phyloP scores from a whole-genome alignment of 2,797 vertebrate genomes.

The Oceanodroma leucorhoa region DNA sequence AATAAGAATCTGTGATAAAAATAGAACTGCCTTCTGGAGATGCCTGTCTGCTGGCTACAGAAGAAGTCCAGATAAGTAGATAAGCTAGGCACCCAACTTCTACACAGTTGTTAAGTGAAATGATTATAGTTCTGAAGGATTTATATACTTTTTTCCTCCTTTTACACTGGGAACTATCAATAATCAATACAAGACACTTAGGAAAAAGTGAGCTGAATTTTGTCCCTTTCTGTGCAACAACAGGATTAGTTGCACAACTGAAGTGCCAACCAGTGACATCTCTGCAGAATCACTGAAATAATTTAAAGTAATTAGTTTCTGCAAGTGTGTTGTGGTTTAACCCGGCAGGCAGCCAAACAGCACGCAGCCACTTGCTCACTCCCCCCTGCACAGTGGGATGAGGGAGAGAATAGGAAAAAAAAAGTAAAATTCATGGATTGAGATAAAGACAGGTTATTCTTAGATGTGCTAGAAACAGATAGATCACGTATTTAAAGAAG shows the following conservation, averaged over 20 bases:
- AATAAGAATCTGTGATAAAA: not conserved
- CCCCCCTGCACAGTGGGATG: no score
- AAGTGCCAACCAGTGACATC: not conserved
- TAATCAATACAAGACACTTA: not conserved
- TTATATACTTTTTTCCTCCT: not conserved
- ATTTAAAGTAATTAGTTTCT: not conserved
- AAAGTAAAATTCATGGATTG: no score
- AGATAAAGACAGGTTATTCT: no score
- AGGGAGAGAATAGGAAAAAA: no score
- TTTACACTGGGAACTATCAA: not conserved
- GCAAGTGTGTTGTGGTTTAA: not conserved
- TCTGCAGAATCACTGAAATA: not conserved
- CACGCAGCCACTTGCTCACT: no score
- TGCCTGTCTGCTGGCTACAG: not conserved
- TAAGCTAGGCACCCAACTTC: not conserved
- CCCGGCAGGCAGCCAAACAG: no score
- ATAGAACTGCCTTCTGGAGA: not conserved
- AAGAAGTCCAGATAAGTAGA: not conserved
- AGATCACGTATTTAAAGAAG: not conserved
- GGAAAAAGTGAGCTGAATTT: not conserved
- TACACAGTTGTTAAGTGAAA: not conserved
- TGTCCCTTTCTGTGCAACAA: not conserved
- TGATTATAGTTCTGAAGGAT: not conserved
- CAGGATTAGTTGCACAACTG: not conserved
- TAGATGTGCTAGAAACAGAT: not conserved